A percentile compares a stretch with the other conserved stretches of the same genome.
These are phyloP conservation scores for Drosophila bocki DNA, from an alignment of 1,140 invertebrate species.

Conservation along the genomic window DNA sequence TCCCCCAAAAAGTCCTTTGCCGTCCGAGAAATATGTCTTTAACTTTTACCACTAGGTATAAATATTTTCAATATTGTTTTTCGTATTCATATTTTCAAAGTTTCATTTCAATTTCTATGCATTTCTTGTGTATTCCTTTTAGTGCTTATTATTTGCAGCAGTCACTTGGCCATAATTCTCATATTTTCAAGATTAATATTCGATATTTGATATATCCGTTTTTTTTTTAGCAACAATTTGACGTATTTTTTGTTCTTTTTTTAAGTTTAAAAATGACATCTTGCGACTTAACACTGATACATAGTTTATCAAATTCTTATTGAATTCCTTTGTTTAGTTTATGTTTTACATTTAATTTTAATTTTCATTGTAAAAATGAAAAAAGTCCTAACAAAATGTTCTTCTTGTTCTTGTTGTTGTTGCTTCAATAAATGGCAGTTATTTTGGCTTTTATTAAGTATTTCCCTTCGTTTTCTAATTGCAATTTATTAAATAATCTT, in stretches of 20 bases:
- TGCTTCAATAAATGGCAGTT: conserved; percentile 78
- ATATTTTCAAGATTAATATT: conserved; percentile 45
- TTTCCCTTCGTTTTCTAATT: conserved; percentile 26
- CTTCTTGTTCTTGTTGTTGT: conserved; percentile 28
- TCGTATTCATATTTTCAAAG: background rate
- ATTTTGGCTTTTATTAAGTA: conserved; percentile 73
- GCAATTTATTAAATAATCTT: conserved; percentile 16
- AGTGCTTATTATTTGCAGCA: conserved; percentile 62
- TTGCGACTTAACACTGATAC: conserved; percentile 60
- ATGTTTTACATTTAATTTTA: conserved; percentile 34
- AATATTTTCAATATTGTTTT: conserved; percentile 35
- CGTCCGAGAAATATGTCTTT: conserved; percentile 26
- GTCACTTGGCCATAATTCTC: conserved; percentile 72
- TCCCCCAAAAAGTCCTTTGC: conserved; percentile 19
- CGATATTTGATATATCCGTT: conserved; percentile 42
- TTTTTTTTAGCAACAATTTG: conserved; percentile 49
- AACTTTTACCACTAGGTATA: conserved; percentile 44
- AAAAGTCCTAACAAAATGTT: conserved; percentile 70
- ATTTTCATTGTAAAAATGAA: conserved; percentile 71
- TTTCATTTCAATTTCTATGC: conserved; percentile 53
- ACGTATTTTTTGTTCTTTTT: conserved; percentile 19
- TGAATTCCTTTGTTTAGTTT: conserved; percentile 57
- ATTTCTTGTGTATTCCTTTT: conserved; percentile 14
- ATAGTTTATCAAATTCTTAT: conserved; percentile 69
- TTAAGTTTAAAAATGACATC: conserved; percentile 61